These are phyloP conservation scores for Gymnoscopelus braueri DNA, from an alignment of 2,797 vertebrate genomes.

Conservation along the genomic window DNA sequence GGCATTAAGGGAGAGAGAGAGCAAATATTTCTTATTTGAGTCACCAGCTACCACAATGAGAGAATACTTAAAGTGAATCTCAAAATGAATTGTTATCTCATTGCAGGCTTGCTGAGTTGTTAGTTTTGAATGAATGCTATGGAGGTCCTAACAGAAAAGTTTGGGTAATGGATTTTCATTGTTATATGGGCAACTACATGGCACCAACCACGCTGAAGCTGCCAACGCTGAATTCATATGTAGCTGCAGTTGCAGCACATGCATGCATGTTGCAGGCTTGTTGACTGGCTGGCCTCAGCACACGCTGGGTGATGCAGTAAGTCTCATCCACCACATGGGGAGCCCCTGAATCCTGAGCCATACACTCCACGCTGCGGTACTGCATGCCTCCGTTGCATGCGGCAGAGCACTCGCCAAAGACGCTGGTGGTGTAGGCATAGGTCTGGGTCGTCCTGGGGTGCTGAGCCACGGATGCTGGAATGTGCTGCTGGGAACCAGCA, in stretches of 20 bases:
- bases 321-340: conserved; percentile 75
- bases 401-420: conserved; percentile 85
- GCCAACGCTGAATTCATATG: conserved; percentile 77
- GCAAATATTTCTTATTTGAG: background rate
- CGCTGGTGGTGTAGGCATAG: conserved; percentile 80
- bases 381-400: conserved; percentile 87
- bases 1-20: background rate
- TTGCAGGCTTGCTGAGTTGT: no score
- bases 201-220: conserved; percentile 74
- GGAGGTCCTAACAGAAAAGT: no score
- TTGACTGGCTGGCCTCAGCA: conserved; percentile 77
- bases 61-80: background rate
- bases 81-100: no score
- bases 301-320: conserved; percentile 77
- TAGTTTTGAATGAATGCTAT: no score
- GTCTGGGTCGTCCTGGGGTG: conserved; percentile 39
- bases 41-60: background rate
- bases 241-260: conserved; percentile 63
- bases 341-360: conserved; percentile 68
- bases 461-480: conserved; percentile 29
- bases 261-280: conserved; percentile 84
- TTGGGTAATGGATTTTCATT: no score
- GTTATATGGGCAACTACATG: no score
- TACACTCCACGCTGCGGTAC: conserved; percentile 86
- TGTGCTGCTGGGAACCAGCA: conserved; percentile 9